Evolutionary conservation across 2,797 vertebrate species (phyloP), one percentile per base, ranked within the genome.

Genomic region (Pseudochromis fuscus): DNA sequence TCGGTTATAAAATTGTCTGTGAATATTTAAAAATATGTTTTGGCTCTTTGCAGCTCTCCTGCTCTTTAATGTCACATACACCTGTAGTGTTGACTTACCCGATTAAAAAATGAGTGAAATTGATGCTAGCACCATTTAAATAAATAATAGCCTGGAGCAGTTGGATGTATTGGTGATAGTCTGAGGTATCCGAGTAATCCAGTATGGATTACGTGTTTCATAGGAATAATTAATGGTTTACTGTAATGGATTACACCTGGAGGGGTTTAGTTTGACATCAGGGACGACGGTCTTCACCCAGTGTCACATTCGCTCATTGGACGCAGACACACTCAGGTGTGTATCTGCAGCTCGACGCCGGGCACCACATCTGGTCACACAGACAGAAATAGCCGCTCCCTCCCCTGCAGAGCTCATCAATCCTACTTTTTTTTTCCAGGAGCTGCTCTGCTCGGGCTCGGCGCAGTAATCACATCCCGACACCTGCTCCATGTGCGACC

Each of bases 391-490:
- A 89, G 77, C 79, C 35, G 19, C 67, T 67, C 70, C 57, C 48
- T 71, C 31, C 49, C 75, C 80, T 76, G 76, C 79, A 65, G 82
- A n/a, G 76, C 75, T 81, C 87, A 89, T 91, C 86, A 82, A 84
- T 88, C 79, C 83, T 84, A 49, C 65, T 85, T 82, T 82, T 80
- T 85, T 85, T 82, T 82, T 80, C 84, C 67, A 79, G 70, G 50
- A 50, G 30, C 57, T 63, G 25, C 74, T 64, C 74, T 21, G 50
- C 75, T 78, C 56, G 15, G 65, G 33, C 63, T 57, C 31, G 28
- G 28, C 67, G 44, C 81, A 79, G 76, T 89, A 79, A 89, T 90
- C 72, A 81, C 76, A 81, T 67, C 33, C 18, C 64, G 71, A 51
- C 81, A 83, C 65, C 83, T 86, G 81, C 84, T 84, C 70, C 64